Conservation (phyloP, 2,797 vertebrate species). For the Salarias fasciatus region DNA sequence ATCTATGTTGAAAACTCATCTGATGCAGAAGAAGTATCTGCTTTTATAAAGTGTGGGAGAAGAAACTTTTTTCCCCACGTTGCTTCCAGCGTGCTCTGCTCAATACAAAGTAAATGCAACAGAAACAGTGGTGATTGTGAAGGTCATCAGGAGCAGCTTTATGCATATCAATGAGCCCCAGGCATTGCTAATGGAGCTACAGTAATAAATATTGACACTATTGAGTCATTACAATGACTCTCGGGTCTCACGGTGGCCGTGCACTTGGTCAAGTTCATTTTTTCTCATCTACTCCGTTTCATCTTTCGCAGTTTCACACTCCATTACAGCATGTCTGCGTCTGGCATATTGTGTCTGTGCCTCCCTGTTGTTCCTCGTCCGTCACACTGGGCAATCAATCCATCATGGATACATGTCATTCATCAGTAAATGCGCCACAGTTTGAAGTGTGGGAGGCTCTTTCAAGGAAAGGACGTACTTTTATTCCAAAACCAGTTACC, state of each 20-base stretch:
- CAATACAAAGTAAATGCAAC: slow-evolving; percentile 30
- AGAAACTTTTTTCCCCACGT: not conserved
- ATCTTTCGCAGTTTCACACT: slow-evolving; percentile 58
- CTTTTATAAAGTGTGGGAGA: not conserved
- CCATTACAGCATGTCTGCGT: slow-evolving; percentile 45
- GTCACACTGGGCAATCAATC: slow-evolving; percentile 29
- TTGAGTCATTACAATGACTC: slow-evolving; percentile 58
- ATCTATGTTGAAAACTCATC: slow-evolving; percentile 22
- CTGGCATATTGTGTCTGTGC: slow-evolving; percentile 23
- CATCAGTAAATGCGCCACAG: slow-evolving; percentile 11
- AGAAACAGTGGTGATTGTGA: slow-evolving; percentile 33
- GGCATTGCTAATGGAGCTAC: slow-evolving; percentile 63
- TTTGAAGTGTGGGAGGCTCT: slow-evolving; percentile 13
- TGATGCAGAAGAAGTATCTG: slow-evolving; percentile 5
- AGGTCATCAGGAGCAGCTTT: slow-evolving; percentile 52
- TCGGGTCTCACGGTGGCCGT: slow-evolving; percentile 12
- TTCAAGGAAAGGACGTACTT: slow-evolving; percentile 10
- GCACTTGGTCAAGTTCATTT: slow-evolving; percentile 66
- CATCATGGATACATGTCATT: slow-evolving; percentile 10
- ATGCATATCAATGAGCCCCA: slow-evolving; percentile 66
- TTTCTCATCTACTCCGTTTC: slow-evolving; percentile 63
- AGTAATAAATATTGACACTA: slow-evolving; percentile 74
- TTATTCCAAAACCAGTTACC: not conserved
- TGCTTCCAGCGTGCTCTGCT: slow-evolving; percentile 17
- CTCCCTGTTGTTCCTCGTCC: slow-evolving; percentile 22